These are phyloP conservation scores for Cristatella mucedo DNA, from an alignment of 2,888 invertebrate species.

Conservation along the genomic window DNA sequence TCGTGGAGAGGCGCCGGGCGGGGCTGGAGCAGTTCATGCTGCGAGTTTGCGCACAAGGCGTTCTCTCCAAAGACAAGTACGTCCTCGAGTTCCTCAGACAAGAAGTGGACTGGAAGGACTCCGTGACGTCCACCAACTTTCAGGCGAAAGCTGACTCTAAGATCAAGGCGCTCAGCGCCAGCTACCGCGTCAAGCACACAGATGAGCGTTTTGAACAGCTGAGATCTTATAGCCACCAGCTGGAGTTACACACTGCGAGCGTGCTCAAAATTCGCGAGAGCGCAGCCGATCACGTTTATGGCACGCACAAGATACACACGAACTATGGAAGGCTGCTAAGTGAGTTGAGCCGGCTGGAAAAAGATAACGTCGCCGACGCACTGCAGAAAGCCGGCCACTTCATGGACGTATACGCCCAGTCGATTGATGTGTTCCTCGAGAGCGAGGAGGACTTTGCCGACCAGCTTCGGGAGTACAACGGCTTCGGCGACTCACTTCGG, in stretches of 20 bases:
- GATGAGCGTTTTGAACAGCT: constrained; percentile 55
- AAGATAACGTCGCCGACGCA: constrained; percentile 59
- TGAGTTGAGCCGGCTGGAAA: constrained; percentile 69
- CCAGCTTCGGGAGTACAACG: constrained; percentile 65
- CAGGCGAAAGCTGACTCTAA: constrained; percentile 56
- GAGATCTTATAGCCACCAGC: constrained; percentile 56
- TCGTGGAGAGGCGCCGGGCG: constrained; percentile 62
- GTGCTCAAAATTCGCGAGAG: constrained; percentile 33
- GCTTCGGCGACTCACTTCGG: constrained; percentile 54
- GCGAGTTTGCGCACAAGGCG: constrained; percentile 57
- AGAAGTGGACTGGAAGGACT: constrained; percentile 62
- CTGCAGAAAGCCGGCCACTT: constrained; percentile 50
- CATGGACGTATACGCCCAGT: constrained; percentile 46
- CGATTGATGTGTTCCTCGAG: constrained; percentile 55
- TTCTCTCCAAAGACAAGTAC: constrained; percentile 56
- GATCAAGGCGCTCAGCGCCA: constrained; percentile 55
- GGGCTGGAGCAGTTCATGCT: constrained; percentile 64
- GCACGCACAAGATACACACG: constrained; percentile 60
- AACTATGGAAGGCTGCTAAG: constrained; percentile 66
- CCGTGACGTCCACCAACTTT: constrained; percentile 55
- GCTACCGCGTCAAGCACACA: constrained; percentile 55
- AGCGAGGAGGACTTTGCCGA: constrained; percentile 68
- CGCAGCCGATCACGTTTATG: constrained; percentile 59
- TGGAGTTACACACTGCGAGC: constrained; percentile 44
- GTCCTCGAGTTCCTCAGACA: constrained; percentile 62